Evolutionary conservation across 2,797 vertebrate species (phyloP).

Genomic region (Clarias laeviceps): DNA sequence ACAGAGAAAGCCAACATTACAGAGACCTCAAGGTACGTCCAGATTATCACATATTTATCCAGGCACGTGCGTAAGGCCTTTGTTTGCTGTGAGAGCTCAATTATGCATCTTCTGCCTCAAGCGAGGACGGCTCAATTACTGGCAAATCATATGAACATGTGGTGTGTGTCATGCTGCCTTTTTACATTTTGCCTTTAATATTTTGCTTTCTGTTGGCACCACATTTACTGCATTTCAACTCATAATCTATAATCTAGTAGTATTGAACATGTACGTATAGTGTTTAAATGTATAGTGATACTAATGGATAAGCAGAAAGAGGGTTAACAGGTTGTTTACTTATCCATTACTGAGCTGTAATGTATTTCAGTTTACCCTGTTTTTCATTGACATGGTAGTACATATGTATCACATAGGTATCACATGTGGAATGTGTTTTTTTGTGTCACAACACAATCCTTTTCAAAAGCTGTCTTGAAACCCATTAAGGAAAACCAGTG

Average conservation of each 20-base stretch:
- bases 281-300: background rate
- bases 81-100: background rate
- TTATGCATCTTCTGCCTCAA: background rate
- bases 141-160: background rate
- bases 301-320: background rate
- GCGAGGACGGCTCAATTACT: background rate
- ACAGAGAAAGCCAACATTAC: conserved; percentile 70
- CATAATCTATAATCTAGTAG: background rate
- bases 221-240: background rate
- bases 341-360: background rate
- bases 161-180: background rate
- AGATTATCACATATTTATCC: background rate
- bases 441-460: background rate
- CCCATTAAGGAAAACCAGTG: background rate
- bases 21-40: conserved; percentile 84
- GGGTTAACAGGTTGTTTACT: background rate
- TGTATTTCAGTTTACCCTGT: background rate
- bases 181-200: background rate
- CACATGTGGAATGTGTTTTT: background rate
- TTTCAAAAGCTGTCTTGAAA: background rate
- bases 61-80: background rate
- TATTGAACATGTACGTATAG: no score
- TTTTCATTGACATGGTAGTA: background rate
- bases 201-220: background rate
- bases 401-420: background rate